A percentile compares a stretch with the other conserved stretches of the same genome.
Conservation (phyloP, 1,140 invertebrate genomes). For the Temnothorax curvispinosus region DNA sequence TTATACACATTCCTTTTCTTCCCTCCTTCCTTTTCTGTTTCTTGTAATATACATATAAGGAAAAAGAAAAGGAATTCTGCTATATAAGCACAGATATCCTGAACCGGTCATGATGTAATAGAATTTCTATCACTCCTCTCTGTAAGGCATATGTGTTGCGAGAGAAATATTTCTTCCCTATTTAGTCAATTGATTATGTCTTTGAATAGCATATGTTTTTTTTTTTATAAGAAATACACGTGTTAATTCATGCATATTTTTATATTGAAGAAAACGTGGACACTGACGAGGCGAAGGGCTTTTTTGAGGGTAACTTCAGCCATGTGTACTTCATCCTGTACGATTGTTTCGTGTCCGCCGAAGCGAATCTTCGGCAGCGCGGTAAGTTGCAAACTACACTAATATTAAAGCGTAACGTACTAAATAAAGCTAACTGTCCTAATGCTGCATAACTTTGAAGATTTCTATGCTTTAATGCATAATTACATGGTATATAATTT, state of each 20-base stretch:
- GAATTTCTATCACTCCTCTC: constrained; percentile 10
- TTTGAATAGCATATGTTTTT: constrained; percentile 20
- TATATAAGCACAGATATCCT: constrained; percentile 36
- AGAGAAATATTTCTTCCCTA: neutral
- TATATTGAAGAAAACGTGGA: constrained; percentile 94
- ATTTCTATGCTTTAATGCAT: constrained; percentile 36
- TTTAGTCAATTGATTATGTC: constrained; percentile 1
- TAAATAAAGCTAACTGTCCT: constrained; percentile 47
- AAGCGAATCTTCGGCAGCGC: constrained; percentile 95
- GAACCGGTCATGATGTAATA: constrained; percentile 49
- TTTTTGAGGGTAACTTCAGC: constrained; percentile 97
- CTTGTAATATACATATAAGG: constrained; percentile 37
- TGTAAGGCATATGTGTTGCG: constrained; percentile 3
- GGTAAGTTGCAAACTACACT: constrained; percentile 87
- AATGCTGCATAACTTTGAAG: constrained; percentile 25
- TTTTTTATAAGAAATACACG: neutral
- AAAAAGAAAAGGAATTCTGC: constrained; percentile 24
- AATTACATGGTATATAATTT: constrained; percentile 41
- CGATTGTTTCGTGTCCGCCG: constrained; percentile 96
- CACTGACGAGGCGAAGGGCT: constrained; percentile 93
- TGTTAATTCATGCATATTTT: constrained; percentile 9
- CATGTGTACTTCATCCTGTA: constrained; percentile 98
- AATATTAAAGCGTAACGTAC: constrained; percentile 26
- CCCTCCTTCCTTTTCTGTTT: neutral
- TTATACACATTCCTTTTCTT: neutral